These are phyloP conservation scores for Discoglossus pictus DNA, from an alignment of 2,797 vertebrate species.

Conservation along the genomic window DNA sequence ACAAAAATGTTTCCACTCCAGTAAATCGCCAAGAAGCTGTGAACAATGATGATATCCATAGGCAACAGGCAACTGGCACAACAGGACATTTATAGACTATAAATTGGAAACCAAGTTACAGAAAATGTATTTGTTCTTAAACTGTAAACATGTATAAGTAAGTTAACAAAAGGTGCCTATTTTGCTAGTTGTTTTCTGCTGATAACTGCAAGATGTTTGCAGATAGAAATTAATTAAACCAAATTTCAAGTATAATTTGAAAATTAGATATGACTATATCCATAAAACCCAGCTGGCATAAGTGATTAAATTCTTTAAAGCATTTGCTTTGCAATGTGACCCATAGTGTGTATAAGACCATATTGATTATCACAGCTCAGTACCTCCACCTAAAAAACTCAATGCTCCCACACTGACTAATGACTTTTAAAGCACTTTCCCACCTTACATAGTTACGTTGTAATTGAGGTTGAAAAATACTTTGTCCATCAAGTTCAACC, in stretches of 20 bases:
- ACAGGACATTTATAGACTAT: slow-evolving; percentile 6
- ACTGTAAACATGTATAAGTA: neutral
- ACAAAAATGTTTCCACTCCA: slow-evolving; percentile 27
- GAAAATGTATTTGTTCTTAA: neutral
- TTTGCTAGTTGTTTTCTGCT: neutral
- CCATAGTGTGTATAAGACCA: no score
- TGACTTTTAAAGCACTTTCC: no score
- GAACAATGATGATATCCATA: slow-evolving; percentile 23
- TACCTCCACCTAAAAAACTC: no score
- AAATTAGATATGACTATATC: neutral
- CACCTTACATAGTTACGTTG: no score
- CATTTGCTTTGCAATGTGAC: no score
- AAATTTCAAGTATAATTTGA: neutral
- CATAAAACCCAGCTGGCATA: neutral
- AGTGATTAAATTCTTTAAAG: no score
- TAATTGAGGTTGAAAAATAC: no score
- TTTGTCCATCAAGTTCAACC: no score
- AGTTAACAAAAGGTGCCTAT: neutral
- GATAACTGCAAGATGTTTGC: neutral
- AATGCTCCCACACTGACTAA: no score
- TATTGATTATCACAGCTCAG: no score
- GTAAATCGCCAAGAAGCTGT: slow-evolving; percentile 31
- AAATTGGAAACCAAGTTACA: slow-evolving; percentile 9
- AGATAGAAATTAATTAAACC: neutral
- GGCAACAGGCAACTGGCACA: neutral